Evolutionary conservation across 2,888 invertebrate species (phyloP), one percentile per base, ranked within the genome.

Genomic region (Phyto melanocephala): DNA sequence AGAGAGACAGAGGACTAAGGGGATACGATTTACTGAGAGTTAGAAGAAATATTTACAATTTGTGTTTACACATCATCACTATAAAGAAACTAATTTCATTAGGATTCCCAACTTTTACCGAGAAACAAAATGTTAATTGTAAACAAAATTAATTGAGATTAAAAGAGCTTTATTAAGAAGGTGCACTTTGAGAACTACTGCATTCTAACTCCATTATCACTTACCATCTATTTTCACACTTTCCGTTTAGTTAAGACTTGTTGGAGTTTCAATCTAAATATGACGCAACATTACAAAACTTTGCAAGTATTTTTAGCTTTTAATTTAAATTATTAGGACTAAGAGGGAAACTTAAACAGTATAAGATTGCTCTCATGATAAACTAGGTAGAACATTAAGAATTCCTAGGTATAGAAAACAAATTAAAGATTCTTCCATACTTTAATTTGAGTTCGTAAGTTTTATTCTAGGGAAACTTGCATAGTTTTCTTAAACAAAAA

Each of bases 251-350:
- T n/a, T 28, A n/a, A 6, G 24, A n/a, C 24, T 28, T 24, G 24
- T 52, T 22, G 24, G 6, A 24, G 7, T 52, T 28, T 28, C 6
- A 54, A n/a, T 24, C 24, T n/a, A 47, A 56, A 28, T 28, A 56
- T 33, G 8, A 35, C 10, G 37, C 52, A 54, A 40, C 6, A 37
- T 54, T 74, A n/a, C n/a, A n/a, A n/a, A n/a, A n/a, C n/a, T n/a
- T n/a, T 50, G 22, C 24, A 40, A 76, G 47, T 50, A 40, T 58
- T 60, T 74, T 68, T 67, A 40, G 60, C 52, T 40, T 68, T 76
- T 76, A 60, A 76, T 68, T 76, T 58, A 76, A 76, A 76, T 50
- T 52, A 40, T 28, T 54, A 15, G 15, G 24, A 22, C 17, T 62
- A 1, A n/a, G 10, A 5, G 15, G 22, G 17, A 40, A 47, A 47